A percentile compares a stretch with the other conserved stretches of the same genome.
Evolutionary conservation across 2,797 vertebrate species (phyloP).

Genomic region (Gorsachius magnificus): DNA sequence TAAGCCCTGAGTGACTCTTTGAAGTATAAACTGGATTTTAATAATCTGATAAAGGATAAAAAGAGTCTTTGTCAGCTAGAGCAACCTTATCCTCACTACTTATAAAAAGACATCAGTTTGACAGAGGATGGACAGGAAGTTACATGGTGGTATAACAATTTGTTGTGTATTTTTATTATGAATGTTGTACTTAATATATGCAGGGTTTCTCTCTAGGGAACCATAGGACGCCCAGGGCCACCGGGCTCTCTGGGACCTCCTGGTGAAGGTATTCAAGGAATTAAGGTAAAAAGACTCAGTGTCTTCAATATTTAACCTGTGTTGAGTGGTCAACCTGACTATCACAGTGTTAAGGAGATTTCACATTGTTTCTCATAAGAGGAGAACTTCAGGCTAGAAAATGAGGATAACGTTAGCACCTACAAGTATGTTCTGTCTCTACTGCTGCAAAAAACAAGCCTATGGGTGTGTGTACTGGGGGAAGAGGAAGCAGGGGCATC

Average conservation of each 20-base stretch:
- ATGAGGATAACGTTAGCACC: not conserved
- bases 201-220: slow-evolving; percentile 77
- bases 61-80: not conserved
- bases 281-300: slow-evolving; percentile 80
- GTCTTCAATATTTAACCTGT: not conserved
- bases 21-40: not conserved
- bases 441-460: not conserved
- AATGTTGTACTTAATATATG: not conserved
- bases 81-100: not conserved
- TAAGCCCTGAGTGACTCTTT: not conserved
- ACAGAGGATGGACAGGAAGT: not conserved
- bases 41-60: not conserved
- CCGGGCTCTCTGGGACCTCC: slow-evolving; percentile 82
- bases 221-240: slow-evolving; percentile 80
- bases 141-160: not conserved
- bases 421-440: not conserved
- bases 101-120: not conserved
- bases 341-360: not conserved
- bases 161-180: not conserved
- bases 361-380: not conserved
- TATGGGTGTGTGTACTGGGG: not conserved
- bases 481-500: not conserved
- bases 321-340: not conserved
- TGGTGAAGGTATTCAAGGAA: slow-evolving; percentile 89
- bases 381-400: not conserved